Evolutionary conservation across 2,797 vertebrate species (phyloP), one percentile per base, ranked within the genome.

Genomic region (Rhinella marina): DNA sequence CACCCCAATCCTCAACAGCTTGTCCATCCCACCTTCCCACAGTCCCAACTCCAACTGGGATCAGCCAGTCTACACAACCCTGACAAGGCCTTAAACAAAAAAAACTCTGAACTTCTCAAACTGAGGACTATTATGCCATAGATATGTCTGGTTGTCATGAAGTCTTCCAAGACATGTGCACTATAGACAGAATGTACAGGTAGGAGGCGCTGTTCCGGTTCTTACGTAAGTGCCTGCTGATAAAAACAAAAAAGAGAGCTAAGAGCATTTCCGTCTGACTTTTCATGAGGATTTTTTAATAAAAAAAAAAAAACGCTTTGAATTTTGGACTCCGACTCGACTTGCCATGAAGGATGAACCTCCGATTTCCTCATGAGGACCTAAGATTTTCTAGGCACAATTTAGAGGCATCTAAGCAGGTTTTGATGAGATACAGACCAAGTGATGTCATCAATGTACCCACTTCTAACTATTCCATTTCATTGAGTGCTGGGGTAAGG

Each of bases 61-160:
- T 90, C 98, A 99, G 94, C 98, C 98, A 0, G 96, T 99, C 92
- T 99, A 99, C 92, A 99, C 98, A 83, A 98, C 98, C 9, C 94
- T 99, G 92, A 98, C 96, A 70, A 94, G 96, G 91, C 97, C 97
- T 87, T 97, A 95, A 92, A 90, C 3, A 41, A 41, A 90, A 90
- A 6, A 90, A 90, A 6, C 86, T 88, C 1, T n/a, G 80, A 86
- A 29, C 6, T 70, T 2, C 2, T 76, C 16, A 1, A 4, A 0
- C 0, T 56, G 66, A 78, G 81, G 81, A 85, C 41, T 50, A 23
- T 13, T 81, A 8, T 0, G 62, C 5, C 70, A 81, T 7, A 86
- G 61, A 81, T 82, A 66, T 32, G 85, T 57, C 84, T 2, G 76
- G 90, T 89, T 70, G 79, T 88, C 21, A 48, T 56, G 13, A 0